Evolutionary conservation across 35 echinoderm and acorn worm genomes (phyloP).

Genomic region (Nesometra sesokonis): DNA sequence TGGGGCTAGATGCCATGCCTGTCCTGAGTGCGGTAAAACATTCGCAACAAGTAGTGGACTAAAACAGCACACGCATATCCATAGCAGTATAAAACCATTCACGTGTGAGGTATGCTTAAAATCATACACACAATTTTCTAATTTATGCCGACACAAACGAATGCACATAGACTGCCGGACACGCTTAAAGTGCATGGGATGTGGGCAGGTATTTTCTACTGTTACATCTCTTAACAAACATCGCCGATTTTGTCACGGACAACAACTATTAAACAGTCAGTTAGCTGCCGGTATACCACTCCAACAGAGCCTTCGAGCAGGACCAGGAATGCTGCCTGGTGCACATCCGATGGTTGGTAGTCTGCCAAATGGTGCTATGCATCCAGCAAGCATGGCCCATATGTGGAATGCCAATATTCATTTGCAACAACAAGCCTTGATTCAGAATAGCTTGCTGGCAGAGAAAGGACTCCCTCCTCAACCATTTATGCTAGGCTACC

Average conservation of each 20-base stretch:
- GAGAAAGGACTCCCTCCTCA: constrained; percentile 32
- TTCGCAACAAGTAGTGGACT: constrained; percentile 92
- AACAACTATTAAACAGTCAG: constrained; percentile 10
- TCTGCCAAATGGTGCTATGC: constrained; percentile 26
- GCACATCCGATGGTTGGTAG: constrained; percentile 37
- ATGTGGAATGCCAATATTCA: constrained; percentile 90
- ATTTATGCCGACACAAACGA: constrained; percentile 86
- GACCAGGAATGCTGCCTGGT: constrained; percentile 17
- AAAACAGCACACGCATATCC: constrained; percentile 97
- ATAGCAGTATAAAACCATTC: constrained; percentile 97
- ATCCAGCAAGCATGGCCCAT: constrained; percentile 79
- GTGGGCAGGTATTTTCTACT: constrained; percentile 80
- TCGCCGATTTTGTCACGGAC: constrained; percentile 85
- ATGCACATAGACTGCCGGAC: constrained; percentile 97
- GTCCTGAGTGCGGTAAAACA: constrained; percentile 92
- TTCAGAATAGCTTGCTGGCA: constrained; percentile 57
- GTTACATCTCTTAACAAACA: constrained; percentile 95
- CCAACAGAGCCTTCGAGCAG: constrained; percentile 2
- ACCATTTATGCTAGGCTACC: constrained; percentile 72
- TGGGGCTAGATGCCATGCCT: constrained; percentile 78
- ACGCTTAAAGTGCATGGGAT: constrained; percentile 73
- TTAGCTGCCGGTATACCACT: background rate
- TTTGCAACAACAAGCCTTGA: constrained; percentile 54
- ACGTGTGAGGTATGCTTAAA: constrained; percentile 96
- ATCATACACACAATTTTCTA: constrained; percentile 97